phyloP scores from a whole-genome alignment of 2,113 vertebrate genomes.

The Pluvianellus socialis region DNA sequence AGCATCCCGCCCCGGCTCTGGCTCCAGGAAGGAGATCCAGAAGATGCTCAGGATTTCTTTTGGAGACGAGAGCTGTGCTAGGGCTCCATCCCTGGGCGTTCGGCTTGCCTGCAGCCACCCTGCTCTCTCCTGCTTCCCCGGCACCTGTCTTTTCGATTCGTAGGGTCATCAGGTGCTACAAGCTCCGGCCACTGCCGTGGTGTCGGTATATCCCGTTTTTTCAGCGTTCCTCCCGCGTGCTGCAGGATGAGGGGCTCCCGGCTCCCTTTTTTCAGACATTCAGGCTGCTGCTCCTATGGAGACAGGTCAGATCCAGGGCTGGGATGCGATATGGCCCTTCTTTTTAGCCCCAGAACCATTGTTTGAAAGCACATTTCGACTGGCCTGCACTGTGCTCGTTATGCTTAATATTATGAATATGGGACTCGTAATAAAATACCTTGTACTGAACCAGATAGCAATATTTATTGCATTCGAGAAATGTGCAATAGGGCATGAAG shows the following conservation, averaged over 20 bases:
- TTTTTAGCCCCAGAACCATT: neutral
- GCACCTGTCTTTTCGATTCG: neutral
- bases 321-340: neutral
- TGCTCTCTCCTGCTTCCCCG: neutral
- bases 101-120: neutral
- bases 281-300: conserved; percentile 44
- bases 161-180: neutral
- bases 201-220: neutral
- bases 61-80: neutral
- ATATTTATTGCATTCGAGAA: conserved; percentile 32
- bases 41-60: neutral
- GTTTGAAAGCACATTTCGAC: conserved; percentile 28
- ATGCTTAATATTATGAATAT: neutral
- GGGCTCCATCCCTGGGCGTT: neutral
- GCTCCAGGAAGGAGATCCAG: neutral
- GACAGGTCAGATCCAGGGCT: conserved; percentile 3
- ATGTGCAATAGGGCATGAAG: conserved; percentile 52
- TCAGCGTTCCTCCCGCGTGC: neutral
- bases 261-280: neutral
- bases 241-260: neutral
- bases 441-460: conserved; percentile 35
- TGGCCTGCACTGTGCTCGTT: conserved; percentile 1
- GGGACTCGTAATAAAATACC: neutral
- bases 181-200: neutral
- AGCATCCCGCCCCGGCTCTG: neutral